These are phyloP conservation scores for Callitettix versicolor DNA, from an alignment of 1,140 invertebrate genomes.

Conservation along the genomic window DNA sequence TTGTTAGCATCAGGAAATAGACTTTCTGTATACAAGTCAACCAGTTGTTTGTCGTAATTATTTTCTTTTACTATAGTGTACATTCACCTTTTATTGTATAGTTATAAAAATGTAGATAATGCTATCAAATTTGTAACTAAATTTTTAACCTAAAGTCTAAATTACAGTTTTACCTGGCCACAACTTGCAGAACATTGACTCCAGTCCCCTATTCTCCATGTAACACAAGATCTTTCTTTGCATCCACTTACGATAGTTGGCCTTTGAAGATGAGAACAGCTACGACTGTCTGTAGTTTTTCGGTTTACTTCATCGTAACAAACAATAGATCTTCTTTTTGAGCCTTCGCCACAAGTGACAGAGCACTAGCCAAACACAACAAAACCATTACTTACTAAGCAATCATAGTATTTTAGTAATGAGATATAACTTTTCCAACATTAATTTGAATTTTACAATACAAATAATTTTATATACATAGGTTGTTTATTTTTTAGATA, in stretches of 20 bases:
- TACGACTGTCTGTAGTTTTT: slow-evolving; percentile 11
- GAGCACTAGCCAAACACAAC: slow-evolving; percentile 32
- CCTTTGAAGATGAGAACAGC: slow-evolving; percentile 15
- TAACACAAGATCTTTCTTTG: slow-evolving; percentile 28
- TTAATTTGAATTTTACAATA: not conserved
- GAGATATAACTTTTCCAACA: not conserved
- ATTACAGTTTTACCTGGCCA: slow-evolving; percentile 31
- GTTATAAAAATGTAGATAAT: no score
- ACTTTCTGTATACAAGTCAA: no score
- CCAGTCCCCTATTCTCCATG: slow-evolving; percentile 37
- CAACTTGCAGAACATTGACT: slow-evolving; percentile 28
- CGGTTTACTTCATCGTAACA: slow-evolving; percentile 30
- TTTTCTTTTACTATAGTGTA: no score
- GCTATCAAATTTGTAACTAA: no score
- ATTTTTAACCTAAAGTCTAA: no score
- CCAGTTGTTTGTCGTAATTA: no score
- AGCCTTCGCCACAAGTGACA: slow-evolving; percentile 33
- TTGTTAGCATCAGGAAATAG: no score
- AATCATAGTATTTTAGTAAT: not conserved
- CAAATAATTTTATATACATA: not conserved
- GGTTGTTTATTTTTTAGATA: no score
- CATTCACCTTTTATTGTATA: no score
- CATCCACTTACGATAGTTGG: slow-evolving; percentile 13
- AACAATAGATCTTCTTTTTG: slow-evolving; percentile 30
- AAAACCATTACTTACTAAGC: not conserved